These are phyloP conservation scores for Odocoileus virginianus DNA, from an alignment of 2,113 vertebrate species.

Conservation along the genomic window DNA sequence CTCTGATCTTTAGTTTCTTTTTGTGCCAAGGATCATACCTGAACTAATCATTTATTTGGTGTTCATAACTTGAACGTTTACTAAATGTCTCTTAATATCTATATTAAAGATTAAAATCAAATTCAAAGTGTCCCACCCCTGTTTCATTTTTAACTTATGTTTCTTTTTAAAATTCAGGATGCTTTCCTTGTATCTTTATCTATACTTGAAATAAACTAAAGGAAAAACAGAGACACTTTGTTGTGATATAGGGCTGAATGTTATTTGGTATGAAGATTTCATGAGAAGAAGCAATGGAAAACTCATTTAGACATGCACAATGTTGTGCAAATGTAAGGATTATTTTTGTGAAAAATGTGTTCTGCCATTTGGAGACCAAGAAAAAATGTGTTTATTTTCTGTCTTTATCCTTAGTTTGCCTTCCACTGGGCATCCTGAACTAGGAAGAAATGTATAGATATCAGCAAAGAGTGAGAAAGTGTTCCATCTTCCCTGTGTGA, in stretches of 20 bases:
- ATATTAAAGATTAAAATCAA: neutral
- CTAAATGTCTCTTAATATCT: neutral
- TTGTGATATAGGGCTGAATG: neutral
- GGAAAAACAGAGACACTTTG: neutral
- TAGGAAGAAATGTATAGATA: neutral
- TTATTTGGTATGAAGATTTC: neutral
- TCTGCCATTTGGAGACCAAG: neutral
- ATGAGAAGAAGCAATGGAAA: neutral
- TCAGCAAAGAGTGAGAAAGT: neutral
- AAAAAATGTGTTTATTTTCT: neutral
- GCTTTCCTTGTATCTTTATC: neutral
- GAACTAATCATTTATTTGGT: neutral
- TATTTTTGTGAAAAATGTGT: neutral
- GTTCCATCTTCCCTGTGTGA: neutral
- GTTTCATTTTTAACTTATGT: neutral
- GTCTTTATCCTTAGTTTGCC: neutral
- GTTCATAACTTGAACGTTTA: neutral
- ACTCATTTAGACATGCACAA: neutral
- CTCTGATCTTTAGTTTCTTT: neutral
- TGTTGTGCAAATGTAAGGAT: neutral
- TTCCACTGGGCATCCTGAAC: neutral
- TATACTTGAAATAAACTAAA: neutral
- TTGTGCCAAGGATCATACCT: neutral
- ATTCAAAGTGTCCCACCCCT: neutral
- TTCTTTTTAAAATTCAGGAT: neutral